Percentiles rank a stretch among this genome's conserved stretches.
These are phyloP conservation scores for Drosophila lini DNA, from an alignment of 1,140 invertebrate genomes.

Conservation along the genomic window DNA sequence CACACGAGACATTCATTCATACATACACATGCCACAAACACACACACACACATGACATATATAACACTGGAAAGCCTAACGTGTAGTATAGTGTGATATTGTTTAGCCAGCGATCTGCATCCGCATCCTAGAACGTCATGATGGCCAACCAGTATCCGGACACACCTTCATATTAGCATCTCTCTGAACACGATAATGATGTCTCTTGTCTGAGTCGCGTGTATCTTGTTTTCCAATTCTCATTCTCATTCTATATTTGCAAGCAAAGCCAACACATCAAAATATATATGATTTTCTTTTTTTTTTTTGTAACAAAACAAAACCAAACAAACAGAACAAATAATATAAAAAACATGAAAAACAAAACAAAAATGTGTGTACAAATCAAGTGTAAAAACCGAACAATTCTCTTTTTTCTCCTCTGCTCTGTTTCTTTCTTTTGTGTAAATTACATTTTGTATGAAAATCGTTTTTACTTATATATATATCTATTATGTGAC, in stretches of 20 bases:
- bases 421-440: conserved; percentile 83
- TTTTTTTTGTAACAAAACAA: not conserved
- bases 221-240: conserved; percentile 21
- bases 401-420: conserved; percentile 82
- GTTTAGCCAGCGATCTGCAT: conserved; percentile 24
- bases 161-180: conserved; percentile 33
- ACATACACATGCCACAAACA: conserved; percentile 16
- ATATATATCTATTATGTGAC: conserved; percentile 44
- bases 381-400: conserved; percentile 77
- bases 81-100: conserved; percentile 16
- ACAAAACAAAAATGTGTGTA: conserved; percentile 74
- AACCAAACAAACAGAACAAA: conserved; percentile 33
- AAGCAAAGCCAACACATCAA: conserved; percentile 40
- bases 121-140: conserved; percentile 15
- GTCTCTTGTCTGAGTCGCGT: conserved; percentile 40
- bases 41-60: conserved; percentile 14
- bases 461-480: conserved; percentile 73
- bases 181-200: conserved; percentile 18
- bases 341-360: conserved; percentile 41
- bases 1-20: conserved; percentile 42
- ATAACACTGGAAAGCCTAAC: conserved; percentile 1
- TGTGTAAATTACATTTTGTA: conserved; percentile 75
- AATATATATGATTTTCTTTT: not conserved
- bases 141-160: conserved; percentile 8
- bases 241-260: conserved; percentile 32